These are phyloP conservation scores for Drosophila dives DNA, from an alignment of 2,888 invertebrate species.

Conservation along the genomic window DNA sequence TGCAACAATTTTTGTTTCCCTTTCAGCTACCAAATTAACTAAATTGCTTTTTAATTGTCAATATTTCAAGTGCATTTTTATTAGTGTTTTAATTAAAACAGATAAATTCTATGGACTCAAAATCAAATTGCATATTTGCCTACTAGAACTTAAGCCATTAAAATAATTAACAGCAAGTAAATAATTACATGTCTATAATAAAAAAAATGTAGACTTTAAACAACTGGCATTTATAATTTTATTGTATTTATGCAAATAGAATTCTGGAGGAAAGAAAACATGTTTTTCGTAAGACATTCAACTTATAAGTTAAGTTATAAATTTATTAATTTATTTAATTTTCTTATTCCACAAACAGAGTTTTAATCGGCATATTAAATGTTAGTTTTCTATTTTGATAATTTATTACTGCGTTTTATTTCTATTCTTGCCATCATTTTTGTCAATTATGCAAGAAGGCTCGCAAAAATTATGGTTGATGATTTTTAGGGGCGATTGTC, in stretches of 20 bases:
- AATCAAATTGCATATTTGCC: neutral
- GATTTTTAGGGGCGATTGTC: slow-evolving; percentile 43
- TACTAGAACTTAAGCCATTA: slow-evolving; percentile 9
- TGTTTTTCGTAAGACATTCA: neutral
- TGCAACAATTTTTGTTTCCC: slow-evolving; percentile 22
- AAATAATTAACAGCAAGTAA: slow-evolving; percentile 11
- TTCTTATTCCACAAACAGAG: neutral
- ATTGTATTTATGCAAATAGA: neutral
- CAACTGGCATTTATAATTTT: neutral
- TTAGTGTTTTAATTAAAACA: slow-evolving; percentile 59
- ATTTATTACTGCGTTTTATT: slow-evolving; percentile 19
- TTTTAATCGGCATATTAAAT: neutral
- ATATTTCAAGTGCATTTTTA: slow-evolving; percentile 48
- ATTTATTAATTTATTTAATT: too few species aligned
- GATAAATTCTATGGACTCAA: slow-evolving; percentile 13
- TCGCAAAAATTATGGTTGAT: slow-evolving; percentile 45
- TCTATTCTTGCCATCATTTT: slow-evolving; percentile 17
- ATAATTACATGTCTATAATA: neutral
- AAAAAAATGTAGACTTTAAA: neutral
- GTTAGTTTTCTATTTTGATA: neutral
- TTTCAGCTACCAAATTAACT: slow-evolving; percentile 53
- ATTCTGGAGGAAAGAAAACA: neutral
- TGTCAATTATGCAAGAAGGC: slow-evolving; percentile 51
- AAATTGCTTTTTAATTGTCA: slow-evolving; percentile 74
- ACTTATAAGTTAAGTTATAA: neutral